Conservation (phyloP, 1,140 invertebrate genomes). For the Lordiphosa mommai region DNA sequence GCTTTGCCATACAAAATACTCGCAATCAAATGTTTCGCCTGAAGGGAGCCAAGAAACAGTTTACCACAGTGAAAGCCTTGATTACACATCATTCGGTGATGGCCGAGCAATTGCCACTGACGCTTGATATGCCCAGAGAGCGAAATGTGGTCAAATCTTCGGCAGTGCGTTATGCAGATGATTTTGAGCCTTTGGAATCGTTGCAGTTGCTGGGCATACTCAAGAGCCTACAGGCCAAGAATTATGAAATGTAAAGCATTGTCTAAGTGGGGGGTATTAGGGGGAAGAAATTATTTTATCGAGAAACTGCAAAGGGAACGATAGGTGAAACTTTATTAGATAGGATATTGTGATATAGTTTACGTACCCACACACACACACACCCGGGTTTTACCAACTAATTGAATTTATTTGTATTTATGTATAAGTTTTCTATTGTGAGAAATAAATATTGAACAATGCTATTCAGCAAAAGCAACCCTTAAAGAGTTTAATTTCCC, state of each 20-base stretch:
- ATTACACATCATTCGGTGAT: constrained; percentile 97
- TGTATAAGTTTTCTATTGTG: constrained; percentile 49
- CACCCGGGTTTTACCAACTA: constrained; percentile 30
- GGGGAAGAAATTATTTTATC: constrained; percentile 8
- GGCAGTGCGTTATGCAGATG: constrained; percentile 65
- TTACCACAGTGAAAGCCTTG: constrained; percentile 91
- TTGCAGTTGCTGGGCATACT: constrained; percentile 68
- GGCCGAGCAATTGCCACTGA: constrained; percentile 95
- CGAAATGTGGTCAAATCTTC: constrained; percentile 40
- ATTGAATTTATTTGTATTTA: constrained; percentile 37
- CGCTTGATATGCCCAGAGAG: constrained; percentile 88
- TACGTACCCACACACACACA: constrained; percentile 17
- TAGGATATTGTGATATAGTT: constrained; percentile 61
- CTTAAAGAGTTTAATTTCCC: constrained; percentile 21
- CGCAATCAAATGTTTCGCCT: constrained; percentile 60
- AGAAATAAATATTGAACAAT: constrained; percentile 51
- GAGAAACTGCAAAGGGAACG: constrained; percentile 63
- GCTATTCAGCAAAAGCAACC: constrained; percentile 47
- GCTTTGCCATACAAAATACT: constrained; percentile 47
- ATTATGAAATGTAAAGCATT: constrained; percentile 45
- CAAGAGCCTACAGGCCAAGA: constrained; percentile 61
- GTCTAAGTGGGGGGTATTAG: background rate
- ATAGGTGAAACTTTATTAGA: constrained; percentile 59
- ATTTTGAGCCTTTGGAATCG: constrained; percentile 70
- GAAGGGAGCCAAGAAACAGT: constrained; percentile 97